Evolutionary conservation across 2,888 invertebrate genomes (phyloP).

Genomic region (Muscina levida): DNA sequence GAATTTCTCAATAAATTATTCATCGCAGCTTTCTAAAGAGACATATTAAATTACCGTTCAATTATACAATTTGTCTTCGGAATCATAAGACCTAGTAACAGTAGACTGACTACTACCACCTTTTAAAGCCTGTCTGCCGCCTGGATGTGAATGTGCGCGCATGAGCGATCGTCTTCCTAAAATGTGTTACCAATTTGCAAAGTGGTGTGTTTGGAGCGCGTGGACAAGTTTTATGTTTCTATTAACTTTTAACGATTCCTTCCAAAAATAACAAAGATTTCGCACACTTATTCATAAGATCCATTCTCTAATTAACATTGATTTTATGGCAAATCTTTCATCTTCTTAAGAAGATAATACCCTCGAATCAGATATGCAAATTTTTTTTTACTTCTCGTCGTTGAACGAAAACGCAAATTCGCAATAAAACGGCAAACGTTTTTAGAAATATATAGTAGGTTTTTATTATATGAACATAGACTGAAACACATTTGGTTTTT

Average conservation of each 20-base stretch:
- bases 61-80: too few relatives aligned
- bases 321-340: conserved; percentile 40
- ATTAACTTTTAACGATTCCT: conserved; percentile 41
- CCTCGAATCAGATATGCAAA: not conserved
- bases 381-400: too few relatives aligned
- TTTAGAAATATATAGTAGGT: not conserved
- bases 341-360: not conserved
- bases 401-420: not conserved
- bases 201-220: conserved; percentile 16
- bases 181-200: not conserved
- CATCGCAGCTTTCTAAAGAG: too few relatives aligned
- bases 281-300: conserved; percentile 41
- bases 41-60: too few relatives aligned
- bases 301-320: conserved; percentile 56
- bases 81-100: too few relatives aligned
- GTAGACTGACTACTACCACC: too few relatives aligned
- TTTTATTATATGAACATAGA: not conserved
- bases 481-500: not conserved
- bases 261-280: conserved; percentile 27
- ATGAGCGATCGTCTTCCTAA: not conserved
- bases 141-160: too few relatives aligned
- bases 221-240: conserved; percentile 34
- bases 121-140: too few relatives aligned
- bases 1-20: too few relatives aligned
- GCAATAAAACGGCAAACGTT: not conserved